A percentile compares a stretch with the other conserved stretches of the same genome.
Evolutionary conservation across 1,140 invertebrate species (phyloP).

Genomic region (Geopemphigus sp.): DNA sequence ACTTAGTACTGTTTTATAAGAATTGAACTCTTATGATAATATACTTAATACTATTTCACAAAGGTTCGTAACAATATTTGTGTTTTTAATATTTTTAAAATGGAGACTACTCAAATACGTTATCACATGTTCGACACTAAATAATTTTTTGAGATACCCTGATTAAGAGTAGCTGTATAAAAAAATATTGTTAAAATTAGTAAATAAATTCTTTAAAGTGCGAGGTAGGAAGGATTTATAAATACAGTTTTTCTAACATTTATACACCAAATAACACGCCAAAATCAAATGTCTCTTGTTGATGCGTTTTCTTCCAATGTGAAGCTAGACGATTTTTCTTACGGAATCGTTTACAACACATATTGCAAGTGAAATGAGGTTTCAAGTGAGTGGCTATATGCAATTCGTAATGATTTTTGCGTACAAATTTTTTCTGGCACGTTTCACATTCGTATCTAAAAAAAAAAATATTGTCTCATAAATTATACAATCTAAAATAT

Average conservation of each 20-base stretch:
- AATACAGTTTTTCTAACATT: conserved; percentile 22
- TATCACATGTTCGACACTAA: too few relatives aligned
- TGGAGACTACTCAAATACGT: too few relatives aligned
- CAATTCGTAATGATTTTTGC: conserved; percentile 58
- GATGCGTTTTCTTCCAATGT: conserved; percentile 56
- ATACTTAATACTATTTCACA: too few relatives aligned
- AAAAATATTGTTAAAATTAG: too few relatives aligned
- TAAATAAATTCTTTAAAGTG: too few relatives aligned
- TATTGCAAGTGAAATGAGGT: conserved; percentile 57
- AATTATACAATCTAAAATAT: not conserved
- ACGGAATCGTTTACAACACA: conserved; percentile 58
- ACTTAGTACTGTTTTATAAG: too few relatives aligned
- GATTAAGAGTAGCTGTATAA: too few relatives aligned
- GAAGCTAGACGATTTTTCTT: conserved; percentile 57
- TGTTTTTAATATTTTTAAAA: too few relatives aligned
- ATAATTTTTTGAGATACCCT: too few relatives aligned
- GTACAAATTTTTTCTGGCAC: conserved; percentile 58
- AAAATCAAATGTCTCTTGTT: conserved; percentile 56
- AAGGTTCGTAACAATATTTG: too few relatives aligned
- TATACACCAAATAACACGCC: conserved; percentile 22
- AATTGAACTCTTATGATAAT: too few relatives aligned
- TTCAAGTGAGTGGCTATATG: conserved; percentile 57
- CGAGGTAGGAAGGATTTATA: too few relatives aligned
- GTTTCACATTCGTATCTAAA: conserved; percentile 56
- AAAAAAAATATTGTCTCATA: conserved; percentile 14